A percentile compares a stretch with the other conserved stretches of the same genome.
Evolutionary conservation across 1,140 invertebrate species (phyloP).

Genomic region (Armadillidium nasatum): DNA sequence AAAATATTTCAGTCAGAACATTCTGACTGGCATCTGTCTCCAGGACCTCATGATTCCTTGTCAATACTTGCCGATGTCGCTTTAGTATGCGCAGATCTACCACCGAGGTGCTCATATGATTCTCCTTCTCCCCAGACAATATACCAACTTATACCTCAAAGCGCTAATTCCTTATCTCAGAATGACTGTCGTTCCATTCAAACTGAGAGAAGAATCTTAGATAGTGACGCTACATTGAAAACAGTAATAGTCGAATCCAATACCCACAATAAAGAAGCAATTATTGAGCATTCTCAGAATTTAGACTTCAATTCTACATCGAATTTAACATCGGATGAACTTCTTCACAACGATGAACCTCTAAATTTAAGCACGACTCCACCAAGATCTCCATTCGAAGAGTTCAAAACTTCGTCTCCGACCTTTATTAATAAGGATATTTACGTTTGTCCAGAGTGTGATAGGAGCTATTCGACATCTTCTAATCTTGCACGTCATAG

Average conservation of each 20-base stretch:
- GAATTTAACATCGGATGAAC: background rate
- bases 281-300: background rate
- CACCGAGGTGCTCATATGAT: background rate
- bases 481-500: conserved; percentile 26
- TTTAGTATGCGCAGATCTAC: conserved; percentile 22
- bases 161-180: background rate
- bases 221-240: background rate
- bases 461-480: conserved; percentile 20
- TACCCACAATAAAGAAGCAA: background rate
- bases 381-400: background rate
- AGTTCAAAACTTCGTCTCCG: background rate
- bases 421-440: background rate
- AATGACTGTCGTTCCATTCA: background rate
- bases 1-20: background rate
- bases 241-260: background rate
- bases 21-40: background rate
- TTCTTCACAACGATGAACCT: background rate
- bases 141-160: background rate
- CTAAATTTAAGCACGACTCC: background rate
- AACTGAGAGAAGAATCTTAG: background rate
- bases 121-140: background rate
- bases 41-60: conserved; percentile 24
- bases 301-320: background rate
- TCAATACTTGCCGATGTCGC: conserved; percentile 25
- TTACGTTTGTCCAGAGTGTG: conserved; percentile 22